These are phyloP conservation scores for Drosophila gunungcola DNA, from an alignment of 1,140 invertebrate species.

Conservation along the genomic window DNA sequence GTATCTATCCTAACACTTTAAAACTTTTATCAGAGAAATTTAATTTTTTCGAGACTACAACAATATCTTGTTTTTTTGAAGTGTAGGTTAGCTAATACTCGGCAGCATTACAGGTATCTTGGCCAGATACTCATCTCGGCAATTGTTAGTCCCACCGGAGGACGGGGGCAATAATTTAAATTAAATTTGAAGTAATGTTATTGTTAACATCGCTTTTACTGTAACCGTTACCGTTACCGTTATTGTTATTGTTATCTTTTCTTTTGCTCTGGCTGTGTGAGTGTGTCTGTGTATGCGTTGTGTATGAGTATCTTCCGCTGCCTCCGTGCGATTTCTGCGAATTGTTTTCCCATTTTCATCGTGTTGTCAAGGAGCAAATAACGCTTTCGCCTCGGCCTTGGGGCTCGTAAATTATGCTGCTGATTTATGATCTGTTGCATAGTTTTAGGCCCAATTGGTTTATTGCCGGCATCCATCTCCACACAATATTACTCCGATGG, in stretches of 20 bases:
- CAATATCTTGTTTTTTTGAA: background rate
- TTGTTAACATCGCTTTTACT: conserved; percentile 71
- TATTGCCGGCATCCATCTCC: conserved; percentile 50
- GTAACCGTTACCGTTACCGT: conserved; percentile 61
- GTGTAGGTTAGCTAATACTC: conserved; percentile 51
- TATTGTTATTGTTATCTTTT: conserved; percentile 73
- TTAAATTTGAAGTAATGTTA: conserved; percentile 83
- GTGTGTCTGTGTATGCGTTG: conserved; percentile 1
- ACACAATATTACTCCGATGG: conserved; percentile 10
- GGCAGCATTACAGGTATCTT: conserved; percentile 69
- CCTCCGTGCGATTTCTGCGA: conserved; percentile 9
- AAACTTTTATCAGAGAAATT: too few species aligned
- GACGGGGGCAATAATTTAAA: conserved; percentile 72
- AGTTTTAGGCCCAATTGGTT: conserved; percentile 72
- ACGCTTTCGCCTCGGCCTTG: conserved; percentile 8
- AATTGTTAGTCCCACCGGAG: conserved; percentile 55
- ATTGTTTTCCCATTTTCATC: conserved; percentile 76
- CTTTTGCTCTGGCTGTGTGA: conserved; percentile 20
- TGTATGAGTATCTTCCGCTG: conserved; percentile 10
- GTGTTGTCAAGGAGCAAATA: conserved; percentile 13
- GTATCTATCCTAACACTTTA: too few species aligned
- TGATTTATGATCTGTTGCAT: conserved; percentile 78
- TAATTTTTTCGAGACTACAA: background rate
- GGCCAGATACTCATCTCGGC: conserved; percentile 65
- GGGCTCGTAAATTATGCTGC: conserved; percentile 60